Evolutionary conservation across 1,140 invertebrate genomes (phyloP).

Genomic region (Pachypsylla venusta): DNA sequence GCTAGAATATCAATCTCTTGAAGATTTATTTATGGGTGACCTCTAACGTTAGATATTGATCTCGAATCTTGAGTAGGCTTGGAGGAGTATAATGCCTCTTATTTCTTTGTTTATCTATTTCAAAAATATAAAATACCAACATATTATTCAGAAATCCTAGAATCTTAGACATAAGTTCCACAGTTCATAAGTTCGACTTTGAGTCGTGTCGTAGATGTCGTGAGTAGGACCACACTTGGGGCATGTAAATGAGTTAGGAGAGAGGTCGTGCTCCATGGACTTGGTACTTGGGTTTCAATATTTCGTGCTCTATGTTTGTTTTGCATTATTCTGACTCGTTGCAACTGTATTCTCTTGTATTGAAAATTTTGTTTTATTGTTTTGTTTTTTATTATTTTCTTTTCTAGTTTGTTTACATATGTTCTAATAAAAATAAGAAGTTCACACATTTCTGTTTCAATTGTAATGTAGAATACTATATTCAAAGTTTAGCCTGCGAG

Average conservation of each 20-base stretch:
- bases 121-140: too few relatives aligned
- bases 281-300: constrained; percentile 1
- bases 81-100: too few relatives aligned
- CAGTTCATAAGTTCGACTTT: constrained; percentile 6
- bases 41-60: too few relatives aligned
- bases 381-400: background rate
- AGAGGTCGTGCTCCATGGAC: too few relatives aligned
- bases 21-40: too few relatives aligned
- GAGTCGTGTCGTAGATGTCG: background rate
- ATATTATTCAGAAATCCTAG: too few relatives aligned
- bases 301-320: constrained; percentile 8
- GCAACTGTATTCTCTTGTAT: background rate
- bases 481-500: too few relatives aligned
- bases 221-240: constrained; percentile 7
- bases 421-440: constrained; percentile 4
- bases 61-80: too few relatives aligned
- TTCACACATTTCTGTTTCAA: constrained; percentile 9
- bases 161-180: too few relatives aligned
- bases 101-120: too few relatives aligned
- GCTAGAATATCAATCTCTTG: too few relatives aligned
- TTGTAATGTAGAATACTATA: too few relatives aligned
- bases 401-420: constrained; percentile 6
- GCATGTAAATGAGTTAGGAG: constrained; percentile 2
- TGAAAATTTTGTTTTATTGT: constrained; percentile 1
- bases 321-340: background rate